Base-by-base conservation (phyloP, 2,797 vertebrate genomes). In the Falco columbarius region DNA sequence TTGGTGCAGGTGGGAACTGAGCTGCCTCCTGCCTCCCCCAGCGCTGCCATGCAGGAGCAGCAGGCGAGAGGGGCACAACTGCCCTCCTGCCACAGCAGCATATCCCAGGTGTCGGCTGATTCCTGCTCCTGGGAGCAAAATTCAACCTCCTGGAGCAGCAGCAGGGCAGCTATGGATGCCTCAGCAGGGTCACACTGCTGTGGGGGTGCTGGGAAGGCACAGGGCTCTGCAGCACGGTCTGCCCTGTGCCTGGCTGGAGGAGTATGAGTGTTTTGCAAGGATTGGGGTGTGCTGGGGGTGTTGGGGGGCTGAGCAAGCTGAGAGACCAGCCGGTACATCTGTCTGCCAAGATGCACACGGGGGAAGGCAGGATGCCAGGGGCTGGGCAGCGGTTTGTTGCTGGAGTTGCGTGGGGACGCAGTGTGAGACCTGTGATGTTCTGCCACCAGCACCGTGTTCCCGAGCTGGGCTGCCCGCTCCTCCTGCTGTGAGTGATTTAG, bases 351-450 rank as follows among this genome's bases (percentile, higher is more conserved):
- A 18, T 5, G 11, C 14, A 3, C 1, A 21, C 1, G 3, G 36
- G 56, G 40, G 54, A 30, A 1, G 71, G 65, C 76, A 59, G 87
- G 47, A 10, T 0, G 6, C 22, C 3, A 2, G 12, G 12, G 40
- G n/a, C 14, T 8, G 75, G 80, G 58, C 54, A 5, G 71, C 1
- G 12, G 23, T 38, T 61, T 55, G 18, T 14, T 6, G 24, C 2
- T 9, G 67, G 32, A n/a, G 55, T 3, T 7, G 44, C 4, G n/a
- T 0, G 3, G 65, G 79, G 81, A 32, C 12, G 2, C 0, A 3
- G 63, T 3, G 12, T 3, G 12, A 52, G 56, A 58, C 10, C 10
- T 2, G 49, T 4, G 86, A 32, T 2, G 0, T 21, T 52, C n/a
- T 62, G 74, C 47, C 68, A 44, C 47, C 62, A 18, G 65, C 55